phyloP scores from a whole-genome alignment of 2,888 invertebrate genomes.

The Allophyes oxyacanthae region DNA sequence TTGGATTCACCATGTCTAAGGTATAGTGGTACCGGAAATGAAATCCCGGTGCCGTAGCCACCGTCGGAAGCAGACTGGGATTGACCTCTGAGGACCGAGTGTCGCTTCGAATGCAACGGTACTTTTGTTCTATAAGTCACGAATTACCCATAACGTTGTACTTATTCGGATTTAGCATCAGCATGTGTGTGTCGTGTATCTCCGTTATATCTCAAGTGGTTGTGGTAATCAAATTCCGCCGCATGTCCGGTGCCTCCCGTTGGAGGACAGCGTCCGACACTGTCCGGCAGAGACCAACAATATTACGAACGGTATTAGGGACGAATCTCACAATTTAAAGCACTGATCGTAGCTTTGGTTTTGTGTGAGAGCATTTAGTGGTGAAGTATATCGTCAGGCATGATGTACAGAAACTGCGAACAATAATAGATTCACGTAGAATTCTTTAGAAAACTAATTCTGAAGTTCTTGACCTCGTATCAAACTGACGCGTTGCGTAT shows the following conservation, averaged over 20 bases:
- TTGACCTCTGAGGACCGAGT: no score
- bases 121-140: no score
- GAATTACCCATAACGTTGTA: no score
- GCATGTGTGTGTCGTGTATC: constrained; percentile 23
- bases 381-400: no score
- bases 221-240: constrained; percentile 45
- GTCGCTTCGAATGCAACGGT: no score
- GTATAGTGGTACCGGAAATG: constrained; percentile 51
- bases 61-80: constrained; percentile 16
- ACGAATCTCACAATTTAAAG: neutral
- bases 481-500: no score
- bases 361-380: no score
- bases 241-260: neutral
- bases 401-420: no score
- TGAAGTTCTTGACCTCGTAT: no score
- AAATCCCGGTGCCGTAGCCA: constrained; percentile 32
- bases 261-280: constrained; percentile 11
- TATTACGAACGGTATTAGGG: constrained; percentile 18
- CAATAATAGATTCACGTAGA: no score
- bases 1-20: constrained; percentile 32
- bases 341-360: no score
- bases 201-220: constrained; percentile 39
- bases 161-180: constrained; percentile 29
- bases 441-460: no score
- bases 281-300: constrained; percentile 3